Base-by-base conservation (phyloP, 2,888 invertebrate species). In the Hofmannophila pseudospretella region DNA sequence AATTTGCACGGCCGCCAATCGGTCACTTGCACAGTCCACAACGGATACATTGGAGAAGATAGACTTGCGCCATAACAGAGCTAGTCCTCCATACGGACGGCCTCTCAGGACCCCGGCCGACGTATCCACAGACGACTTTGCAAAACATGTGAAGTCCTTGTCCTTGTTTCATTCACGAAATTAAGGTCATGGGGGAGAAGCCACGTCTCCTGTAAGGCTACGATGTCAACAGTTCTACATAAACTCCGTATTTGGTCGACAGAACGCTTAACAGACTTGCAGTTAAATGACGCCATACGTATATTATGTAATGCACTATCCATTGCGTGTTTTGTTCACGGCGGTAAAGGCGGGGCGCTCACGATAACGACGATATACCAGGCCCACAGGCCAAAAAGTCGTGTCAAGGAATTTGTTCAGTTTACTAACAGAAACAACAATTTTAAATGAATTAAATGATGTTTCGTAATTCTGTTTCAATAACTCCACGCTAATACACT, bases 151-250 rank as follows among this genome's bases (percentile, higher is more conserved):
- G 19, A n/a, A 34, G 10, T 5, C 13, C 12, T 20, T 3, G 10
- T 11, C 11, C 20, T 1, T 11, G 28, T 20, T 5, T 8, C 2
- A 4, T 20, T n/a, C 8, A 34, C 12, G 4, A 11, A 34, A 0
- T 43, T 19, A 0, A 57, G 11, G 10, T 57, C 51, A 8, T 54
- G 40, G 0, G 49, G 54, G 5, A 54, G 26, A 2, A 55, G 32
- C 51, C 56, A 56, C 0, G 47, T 48, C 13, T 56, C 51, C 12
- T 54, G 52, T 1, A 54, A 41, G 0, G 50, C 49, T n/a, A 52
- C 16, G 0, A 52, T 14, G 14, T 50, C 48, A 0, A 40, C 44
- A 1, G 22, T 8, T 2, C 30, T 11, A 34, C 51, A 56, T 8
- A 57, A 22, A 0, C 29, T 11, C 23, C 48, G 31, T 1, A 54